phyloP scores from a whole-genome alignment of 2,888 invertebrate species.

The Neoascia interrupta region DNA sequence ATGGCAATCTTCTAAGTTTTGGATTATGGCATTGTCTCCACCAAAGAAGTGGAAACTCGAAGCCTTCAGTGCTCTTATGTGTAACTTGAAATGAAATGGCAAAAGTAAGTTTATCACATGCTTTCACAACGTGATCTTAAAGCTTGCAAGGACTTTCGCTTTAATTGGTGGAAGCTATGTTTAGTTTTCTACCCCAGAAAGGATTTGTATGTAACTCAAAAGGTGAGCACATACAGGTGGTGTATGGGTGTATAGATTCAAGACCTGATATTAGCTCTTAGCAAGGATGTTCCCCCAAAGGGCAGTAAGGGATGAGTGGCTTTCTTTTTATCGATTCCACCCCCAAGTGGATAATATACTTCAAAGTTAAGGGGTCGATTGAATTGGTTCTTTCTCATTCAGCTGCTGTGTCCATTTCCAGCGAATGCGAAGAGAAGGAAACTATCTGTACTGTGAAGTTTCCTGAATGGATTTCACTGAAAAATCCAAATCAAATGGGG shows the following conservation, averaged over 20 bases:
- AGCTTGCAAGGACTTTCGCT: neutral
- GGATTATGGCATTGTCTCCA: too few species aligned
- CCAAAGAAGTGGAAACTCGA: too few species aligned
- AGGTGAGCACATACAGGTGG: conserved; percentile 28
- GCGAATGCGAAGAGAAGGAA: neutral
- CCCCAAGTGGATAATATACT: conserved; percentile 39
- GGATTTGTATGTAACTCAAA: conserved; percentile 17
- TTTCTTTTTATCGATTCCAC: conserved; percentile 24
- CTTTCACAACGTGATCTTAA: neutral
- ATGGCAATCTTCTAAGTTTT: too few species aligned
- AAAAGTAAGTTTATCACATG: neutral
- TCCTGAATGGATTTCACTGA: too few species aligned
- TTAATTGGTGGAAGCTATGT: conserved; percentile 1
- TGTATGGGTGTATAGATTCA: conserved; percentile 2
- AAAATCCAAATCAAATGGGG: too few species aligned
- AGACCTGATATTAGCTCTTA: conserved; percentile 13
- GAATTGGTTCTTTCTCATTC: conserved; percentile 4
- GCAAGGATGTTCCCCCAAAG: neutral
- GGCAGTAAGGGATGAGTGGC: conserved; percentile 3
- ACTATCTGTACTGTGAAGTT: neutral
- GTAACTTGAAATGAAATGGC: too few species aligned
- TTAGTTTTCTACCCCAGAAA: neutral
- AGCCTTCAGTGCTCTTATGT: too few species aligned
- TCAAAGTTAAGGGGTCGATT: conserved; percentile 41
- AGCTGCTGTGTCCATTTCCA: too few species aligned